Evolutionary conservation across 2,113 vertebrate species (phyloP).

Genomic region (Ceyx margarethae): DNA sequence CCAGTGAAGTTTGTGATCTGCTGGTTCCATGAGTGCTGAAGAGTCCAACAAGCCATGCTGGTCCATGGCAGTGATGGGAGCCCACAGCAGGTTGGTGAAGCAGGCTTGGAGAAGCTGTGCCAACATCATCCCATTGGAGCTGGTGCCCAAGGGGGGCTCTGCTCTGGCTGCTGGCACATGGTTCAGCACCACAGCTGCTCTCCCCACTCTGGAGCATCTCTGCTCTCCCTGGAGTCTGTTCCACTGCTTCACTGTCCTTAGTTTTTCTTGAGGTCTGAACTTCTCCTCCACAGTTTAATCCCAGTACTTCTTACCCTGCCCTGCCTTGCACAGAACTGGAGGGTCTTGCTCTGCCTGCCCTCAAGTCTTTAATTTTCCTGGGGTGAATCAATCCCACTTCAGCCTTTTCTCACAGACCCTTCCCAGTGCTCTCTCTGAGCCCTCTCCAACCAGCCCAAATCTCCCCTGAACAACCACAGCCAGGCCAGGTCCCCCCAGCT

Average conservation of each 20-base stretch:
- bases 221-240: neutral
- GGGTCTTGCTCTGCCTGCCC: neutral
- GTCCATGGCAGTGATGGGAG: accelerated
- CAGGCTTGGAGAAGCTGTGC: neutral
- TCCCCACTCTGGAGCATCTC: neutral
- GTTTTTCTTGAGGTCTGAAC: neutral
- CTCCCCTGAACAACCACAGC: neutral
- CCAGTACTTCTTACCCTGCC: neutral
- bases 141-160: neutral
- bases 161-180: accelerated
- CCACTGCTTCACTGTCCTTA: neutral
- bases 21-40: neutral
- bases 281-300: neutral
- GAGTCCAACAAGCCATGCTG: neutral
- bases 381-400: accelerated
- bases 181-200: neutral
- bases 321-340: neutral
- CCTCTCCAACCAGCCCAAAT: neutral
- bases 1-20: neutral
- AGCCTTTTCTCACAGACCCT: neutral
- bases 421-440: neutral
- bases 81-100: accelerated
- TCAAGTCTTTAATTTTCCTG: neutral
- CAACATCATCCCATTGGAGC: neutral
- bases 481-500: neutral